Evolutionary conservation across 2,797 vertebrate genomes (phyloP).

Genomic region (Cephalopachus bancanus): DNA sequence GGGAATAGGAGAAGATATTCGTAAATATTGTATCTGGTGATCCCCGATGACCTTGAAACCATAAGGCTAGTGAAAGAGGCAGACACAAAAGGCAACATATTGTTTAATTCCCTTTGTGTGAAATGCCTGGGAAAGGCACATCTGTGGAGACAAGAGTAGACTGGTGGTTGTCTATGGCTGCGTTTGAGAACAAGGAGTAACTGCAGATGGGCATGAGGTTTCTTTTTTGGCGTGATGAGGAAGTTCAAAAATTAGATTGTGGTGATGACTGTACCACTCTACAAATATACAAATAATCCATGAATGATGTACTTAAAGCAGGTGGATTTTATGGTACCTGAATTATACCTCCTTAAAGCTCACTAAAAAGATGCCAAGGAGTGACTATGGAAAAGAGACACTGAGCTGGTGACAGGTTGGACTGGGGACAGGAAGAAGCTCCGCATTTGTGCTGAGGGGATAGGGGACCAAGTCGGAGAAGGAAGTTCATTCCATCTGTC

Average conservation of each 20-base stretch:
- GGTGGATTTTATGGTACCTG: background rate
- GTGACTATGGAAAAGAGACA: background rate
- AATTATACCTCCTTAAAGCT: background rate
- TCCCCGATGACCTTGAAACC: background rate
- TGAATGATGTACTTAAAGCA: background rate
- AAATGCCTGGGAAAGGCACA: background rate
- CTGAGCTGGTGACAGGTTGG: background rate
- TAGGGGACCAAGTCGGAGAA: background rate
- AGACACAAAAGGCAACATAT: background rate
- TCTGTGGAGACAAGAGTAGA: background rate
- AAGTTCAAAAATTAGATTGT: background rate
- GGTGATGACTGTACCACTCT: background rate
- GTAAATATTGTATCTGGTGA: background rate
- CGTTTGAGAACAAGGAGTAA: background rate
- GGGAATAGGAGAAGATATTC: background rate
- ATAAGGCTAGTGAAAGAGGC: background rate
- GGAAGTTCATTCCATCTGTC: background rate
- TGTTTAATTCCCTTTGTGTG: background rate
- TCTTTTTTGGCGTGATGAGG: background rate
- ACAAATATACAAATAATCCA: background rate
- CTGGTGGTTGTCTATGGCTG: too few relatives aligned
- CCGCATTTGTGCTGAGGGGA: background rate
- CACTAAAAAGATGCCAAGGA: background rate
- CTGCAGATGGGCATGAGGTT: background rate
- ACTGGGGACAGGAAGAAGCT: too few relatives aligned